Conservation (phyloP, 2,113 vertebrate genomes). For the Seriola quinqueradiata region DNA sequence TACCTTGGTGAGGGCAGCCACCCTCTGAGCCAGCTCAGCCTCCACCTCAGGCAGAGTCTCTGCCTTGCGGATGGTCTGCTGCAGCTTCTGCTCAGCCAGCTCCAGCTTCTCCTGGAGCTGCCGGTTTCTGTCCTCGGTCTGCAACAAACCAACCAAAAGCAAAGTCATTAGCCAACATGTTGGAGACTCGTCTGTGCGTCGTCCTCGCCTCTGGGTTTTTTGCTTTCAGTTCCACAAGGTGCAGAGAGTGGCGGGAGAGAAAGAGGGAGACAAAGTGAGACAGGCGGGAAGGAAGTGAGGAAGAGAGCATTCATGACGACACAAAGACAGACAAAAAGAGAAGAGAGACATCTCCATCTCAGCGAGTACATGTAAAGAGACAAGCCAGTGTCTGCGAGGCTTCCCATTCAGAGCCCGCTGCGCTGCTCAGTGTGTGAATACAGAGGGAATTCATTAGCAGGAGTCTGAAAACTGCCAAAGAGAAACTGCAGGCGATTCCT, state of each 20-base stretch:
- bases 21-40: slow-evolving; percentile 95
- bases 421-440: slow-evolving; percentile 48
- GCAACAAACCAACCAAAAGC: slow-evolving; percentile 20
- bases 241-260: not conserved
- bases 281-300: slow-evolving; percentile 40
- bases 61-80: slow-evolving; percentile 96
- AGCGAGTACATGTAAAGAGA: slow-evolving; percentile 42
- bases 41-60: slow-evolving; percentile 97
- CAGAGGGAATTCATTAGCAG: slow-evolving; percentile 53
- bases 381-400: slow-evolving; percentile 46
- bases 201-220: slow-evolving; percentile 9
- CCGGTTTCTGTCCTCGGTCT: slow-evolving; percentile 95
- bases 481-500: slow-evolving; percentile 55
- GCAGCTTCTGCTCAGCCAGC: slow-evolving; percentile 96
- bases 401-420: slow-evolving; percentile 58
- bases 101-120: slow-evolving; percentile 96
- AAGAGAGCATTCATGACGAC: slow-evolving; percentile 52
- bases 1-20: slow-evolving; percentile 97
- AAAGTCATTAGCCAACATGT: not conserved
- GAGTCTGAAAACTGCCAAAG: slow-evolving; percentile 37
- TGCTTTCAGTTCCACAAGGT: slow-evolving; percentile 2
- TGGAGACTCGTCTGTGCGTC: not conserved
- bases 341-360: slow-evolving; percentile 58
- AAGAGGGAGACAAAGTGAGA: slow-evolving; percentile 17
- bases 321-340: slow-evolving; percentile 49